These are phyloP conservation scores for Tillus elongatus DNA, from an alignment of 2,888 invertebrate genomes.

Conservation along the genomic window DNA sequence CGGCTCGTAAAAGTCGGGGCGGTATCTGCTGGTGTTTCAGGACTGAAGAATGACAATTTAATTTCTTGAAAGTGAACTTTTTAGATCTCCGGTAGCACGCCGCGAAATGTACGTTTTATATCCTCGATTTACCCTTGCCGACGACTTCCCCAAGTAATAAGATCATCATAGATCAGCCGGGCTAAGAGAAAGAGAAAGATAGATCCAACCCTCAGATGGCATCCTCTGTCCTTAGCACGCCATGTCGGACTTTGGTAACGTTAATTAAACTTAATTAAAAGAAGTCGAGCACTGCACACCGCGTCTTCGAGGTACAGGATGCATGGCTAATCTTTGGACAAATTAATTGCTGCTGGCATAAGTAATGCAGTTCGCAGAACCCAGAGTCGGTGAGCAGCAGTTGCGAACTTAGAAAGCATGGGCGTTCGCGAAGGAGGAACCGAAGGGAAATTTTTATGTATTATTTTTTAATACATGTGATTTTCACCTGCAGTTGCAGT, in stretches of 20 bases:
- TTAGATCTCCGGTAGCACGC: constrained; percentile 26
- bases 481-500: no score
- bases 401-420: no score
- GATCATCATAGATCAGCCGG: constrained; percentile 28
- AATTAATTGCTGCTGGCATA: constrained; percentile 44
- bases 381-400: constrained; percentile 5
- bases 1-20: constrained; percentile 24
- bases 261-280: constrained; percentile 47
- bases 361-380: constrained; percentile 34
- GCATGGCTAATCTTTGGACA: constrained; percentile 44
- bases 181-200: no score
- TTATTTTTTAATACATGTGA: no score
- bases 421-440: no score
- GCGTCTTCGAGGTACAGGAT: constrained; percentile 38
- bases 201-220: no score
- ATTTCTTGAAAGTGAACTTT: constrained; percentile 23
- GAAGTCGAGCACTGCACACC: constrained; percentile 37
- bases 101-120: constrained; percentile 33
- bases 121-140: constrained; percentile 31
- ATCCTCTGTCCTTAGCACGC: constrained; percentile 30
- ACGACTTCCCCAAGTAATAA: constrained; percentile 29
- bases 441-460: constrained; percentile 11
- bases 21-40: constrained; percentile 1
- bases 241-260: constrained; percentile 44
- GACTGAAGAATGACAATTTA: constrained; percentile 27